These are phyloP conservation scores for Delphinapterus leucas DNA, from an alignment of 2,113 vertebrate species.

Conservation along the genomic window DNA sequence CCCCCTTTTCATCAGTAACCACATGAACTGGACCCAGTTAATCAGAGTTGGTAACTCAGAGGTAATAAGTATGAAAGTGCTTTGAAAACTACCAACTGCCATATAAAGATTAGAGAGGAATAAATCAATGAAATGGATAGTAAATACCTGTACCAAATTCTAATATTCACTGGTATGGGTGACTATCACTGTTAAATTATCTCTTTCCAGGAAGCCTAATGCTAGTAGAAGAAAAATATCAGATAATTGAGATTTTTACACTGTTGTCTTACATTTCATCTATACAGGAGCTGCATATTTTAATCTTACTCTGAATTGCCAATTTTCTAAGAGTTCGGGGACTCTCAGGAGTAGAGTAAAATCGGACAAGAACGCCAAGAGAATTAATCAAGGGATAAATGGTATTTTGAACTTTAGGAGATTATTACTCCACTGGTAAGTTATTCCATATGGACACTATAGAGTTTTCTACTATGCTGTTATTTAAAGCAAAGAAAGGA, in stretches of 20 bases:
- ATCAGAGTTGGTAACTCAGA: not conserved
- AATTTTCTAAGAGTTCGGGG: not conserved
- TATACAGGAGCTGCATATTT: not conserved
- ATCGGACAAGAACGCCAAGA: not conserved
- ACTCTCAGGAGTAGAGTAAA: not conserved
- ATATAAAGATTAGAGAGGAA: not conserved
- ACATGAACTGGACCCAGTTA: not conserved
- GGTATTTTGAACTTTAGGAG: not conserved
- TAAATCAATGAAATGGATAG: not conserved
- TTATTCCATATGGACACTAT: not conserved
- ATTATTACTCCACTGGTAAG: not conserved
- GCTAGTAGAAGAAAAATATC: not conserved
- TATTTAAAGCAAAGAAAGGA: not conserved
- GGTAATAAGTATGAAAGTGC: not conserved
- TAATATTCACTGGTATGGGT: not conserved
- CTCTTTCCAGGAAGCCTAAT: not conserved
- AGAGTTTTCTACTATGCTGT: not conserved
- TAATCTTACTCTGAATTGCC: not conserved
- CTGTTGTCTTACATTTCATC: not conserved
- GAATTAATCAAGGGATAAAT: not conserved
- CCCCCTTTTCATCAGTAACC: not conserved
- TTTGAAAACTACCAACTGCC: slow-evolving; percentile 21
- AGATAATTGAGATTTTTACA: not conserved
- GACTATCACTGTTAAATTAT: not conserved
- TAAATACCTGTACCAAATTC: not conserved